Evolutionary conservation across 2,797 vertebrate species (phyloP).

Genomic region (Dicrostonyx torquatus): DNA sequence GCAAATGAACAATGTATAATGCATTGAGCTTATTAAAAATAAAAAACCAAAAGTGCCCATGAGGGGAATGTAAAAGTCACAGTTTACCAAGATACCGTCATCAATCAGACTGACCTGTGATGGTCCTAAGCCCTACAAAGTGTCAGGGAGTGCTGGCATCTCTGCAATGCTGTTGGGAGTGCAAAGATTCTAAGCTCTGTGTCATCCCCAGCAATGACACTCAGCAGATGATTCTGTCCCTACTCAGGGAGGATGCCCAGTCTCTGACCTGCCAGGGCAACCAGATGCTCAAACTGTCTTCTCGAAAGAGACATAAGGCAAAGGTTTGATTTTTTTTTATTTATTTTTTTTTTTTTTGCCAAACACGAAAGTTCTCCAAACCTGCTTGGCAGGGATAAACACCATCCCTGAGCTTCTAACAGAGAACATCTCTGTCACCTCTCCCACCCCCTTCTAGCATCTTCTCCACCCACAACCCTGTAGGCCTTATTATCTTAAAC

Average conservation of each 20-base stretch:
- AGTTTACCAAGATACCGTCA: background rate
- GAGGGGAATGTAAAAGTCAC: slow-evolving; percentile 64
- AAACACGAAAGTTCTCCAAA: slow-evolving; percentile 2
- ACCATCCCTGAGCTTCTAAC: background rate
- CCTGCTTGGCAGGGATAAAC: background rate
- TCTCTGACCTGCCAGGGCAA: background rate
- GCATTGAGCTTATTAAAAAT: slow-evolving; percentile 78
- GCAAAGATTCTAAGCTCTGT: background rate
- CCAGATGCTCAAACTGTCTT: background rate
- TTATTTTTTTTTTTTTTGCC: background rate
- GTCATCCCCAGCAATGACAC: background rate
- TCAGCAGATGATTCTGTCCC: background rate
- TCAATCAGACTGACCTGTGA: slow-evolving; percentile 38
- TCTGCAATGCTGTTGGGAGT: fast-evolving
- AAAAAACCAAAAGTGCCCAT: slow-evolving; percentile 75
- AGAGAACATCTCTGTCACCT: background rate
- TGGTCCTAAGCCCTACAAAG: background rate
- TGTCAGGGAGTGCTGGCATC: background rate
- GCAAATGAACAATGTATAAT: slow-evolving; percentile 76
- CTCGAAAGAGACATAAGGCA: background rate
- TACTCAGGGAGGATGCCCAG: background rate
- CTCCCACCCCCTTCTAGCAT: too few species aligned
- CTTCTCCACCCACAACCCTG: background rate
- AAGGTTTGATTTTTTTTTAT: background rate
- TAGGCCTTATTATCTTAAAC: background rate